Conservation (phyloP, 2,797 vertebrate genomes). For the Pelobates cultripes region DNA sequence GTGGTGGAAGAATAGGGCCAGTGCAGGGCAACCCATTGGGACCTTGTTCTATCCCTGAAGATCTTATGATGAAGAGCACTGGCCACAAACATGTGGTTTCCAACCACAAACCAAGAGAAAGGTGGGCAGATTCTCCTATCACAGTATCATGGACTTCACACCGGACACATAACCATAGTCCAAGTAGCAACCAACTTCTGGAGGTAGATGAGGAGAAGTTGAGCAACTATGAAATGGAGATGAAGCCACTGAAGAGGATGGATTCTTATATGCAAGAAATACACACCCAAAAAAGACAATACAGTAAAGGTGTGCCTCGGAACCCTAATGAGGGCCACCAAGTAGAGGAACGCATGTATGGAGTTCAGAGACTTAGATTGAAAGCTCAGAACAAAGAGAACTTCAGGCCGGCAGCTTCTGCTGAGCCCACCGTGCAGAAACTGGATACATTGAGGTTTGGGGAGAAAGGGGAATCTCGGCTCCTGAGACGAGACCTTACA, state of each 20-base stretch:
- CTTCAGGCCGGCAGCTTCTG: conserved; percentile 75
- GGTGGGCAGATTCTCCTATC: conserved; percentile 85
- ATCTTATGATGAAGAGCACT: conserved; percentile 77
- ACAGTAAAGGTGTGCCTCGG: conserved; percentile 71
- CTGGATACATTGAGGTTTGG: conserved; percentile 87
- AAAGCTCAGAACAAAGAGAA: conserved; percentile 83
- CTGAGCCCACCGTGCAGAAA: conserved; percentile 84
- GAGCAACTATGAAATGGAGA: conserved; percentile 97
- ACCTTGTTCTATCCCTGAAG: conserved; percentile 77
- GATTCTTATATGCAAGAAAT: conserved; percentile 80
- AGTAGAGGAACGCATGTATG: conserved; percentile 77
- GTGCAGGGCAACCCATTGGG: conserved; percentile 76
- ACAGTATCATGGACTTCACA: conserved; percentile 87
- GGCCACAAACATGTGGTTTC: conserved; percentile 85
- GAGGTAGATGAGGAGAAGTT: conserved; percentile 94
- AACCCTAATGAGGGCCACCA: conserved; percentile 79
- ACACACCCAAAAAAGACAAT: conserved; percentile 84
- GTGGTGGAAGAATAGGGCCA: conserved; percentile 66
- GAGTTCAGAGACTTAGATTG: conserved; percentile 82
- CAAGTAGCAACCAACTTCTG: conserved; percentile 80
- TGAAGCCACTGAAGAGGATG: conserved; percentile 94
- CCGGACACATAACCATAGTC: conserved; percentile 82
- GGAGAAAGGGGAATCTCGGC: conserved; percentile 84
- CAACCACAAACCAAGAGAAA: conserved; percentile 88
- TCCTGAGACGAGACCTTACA: conserved; percentile 90